Evolutionary conservation across 2,797 vertebrate species (phyloP).

Genomic region (Parauchenoglanis ngamensis): DNA sequence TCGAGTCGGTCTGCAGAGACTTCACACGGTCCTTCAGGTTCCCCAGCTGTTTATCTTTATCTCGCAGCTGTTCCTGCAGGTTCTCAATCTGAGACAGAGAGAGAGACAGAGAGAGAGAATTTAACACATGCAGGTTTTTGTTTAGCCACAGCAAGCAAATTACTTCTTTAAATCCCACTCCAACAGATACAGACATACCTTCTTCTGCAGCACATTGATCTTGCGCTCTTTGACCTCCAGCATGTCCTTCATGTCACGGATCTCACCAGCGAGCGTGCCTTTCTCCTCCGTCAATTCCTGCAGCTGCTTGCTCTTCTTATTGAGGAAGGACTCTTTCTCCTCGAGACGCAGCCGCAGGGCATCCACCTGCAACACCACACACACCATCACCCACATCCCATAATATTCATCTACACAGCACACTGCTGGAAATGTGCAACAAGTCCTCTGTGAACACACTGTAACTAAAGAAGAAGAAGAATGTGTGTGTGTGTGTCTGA

Average conservation of each 20-base stretch:
- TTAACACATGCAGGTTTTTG: not conserved
- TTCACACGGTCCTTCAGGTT: slow-evolving; percentile 97
- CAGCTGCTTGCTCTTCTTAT: slow-evolving; percentile 98
- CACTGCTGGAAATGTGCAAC: not conserved
- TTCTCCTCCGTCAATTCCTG: slow-evolving; percentile 99
- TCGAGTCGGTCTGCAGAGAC: slow-evolving; percentile 95
- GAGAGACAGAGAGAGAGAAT: not conserved
- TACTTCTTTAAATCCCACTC: not conserved
- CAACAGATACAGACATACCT: slow-evolving; percentile 74
- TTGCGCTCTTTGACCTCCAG: slow-evolving; percentile 98
- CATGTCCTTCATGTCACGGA: slow-evolving; percentile 99
- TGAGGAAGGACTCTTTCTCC: slow-evolving; percentile 97
- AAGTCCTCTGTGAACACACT: not conserved
- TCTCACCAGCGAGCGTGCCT: slow-evolving; percentile 94
- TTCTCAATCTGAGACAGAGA: slow-evolving; percentile 78
- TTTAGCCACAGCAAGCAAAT: not conserved
- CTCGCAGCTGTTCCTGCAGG: slow-evolving; percentile 94
- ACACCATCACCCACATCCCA: not conserved
- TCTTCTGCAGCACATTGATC: slow-evolving; percentile 98
- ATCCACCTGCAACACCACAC: slow-evolving; percentile 81
- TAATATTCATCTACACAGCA: not conserved
- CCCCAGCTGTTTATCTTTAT: slow-evolving; percentile 96
- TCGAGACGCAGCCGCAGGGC: slow-evolving; percentile 93
- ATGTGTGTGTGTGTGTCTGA: slow-evolving; percentile 2
- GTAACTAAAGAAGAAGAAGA: not conserved